phyloP scores from a whole-genome alignment of 2,113 vertebrate species.

The Aegithalos caudatus region DNA sequence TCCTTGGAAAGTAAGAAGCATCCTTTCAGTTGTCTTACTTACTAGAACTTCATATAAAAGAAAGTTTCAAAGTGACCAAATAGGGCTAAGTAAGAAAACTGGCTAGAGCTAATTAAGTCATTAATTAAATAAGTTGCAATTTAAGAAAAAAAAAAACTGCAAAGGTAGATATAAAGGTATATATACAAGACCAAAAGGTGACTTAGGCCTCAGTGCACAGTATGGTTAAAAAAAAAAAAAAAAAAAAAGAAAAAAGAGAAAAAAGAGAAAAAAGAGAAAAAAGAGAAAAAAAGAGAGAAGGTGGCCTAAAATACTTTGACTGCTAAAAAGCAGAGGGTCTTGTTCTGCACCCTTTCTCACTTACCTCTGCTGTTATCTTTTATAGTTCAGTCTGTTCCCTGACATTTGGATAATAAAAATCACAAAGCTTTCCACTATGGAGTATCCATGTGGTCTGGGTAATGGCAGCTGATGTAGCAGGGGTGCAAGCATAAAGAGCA shows the following conservation, averaged over 20 bases:
- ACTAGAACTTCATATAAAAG: background rate
- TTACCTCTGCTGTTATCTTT: background rate
- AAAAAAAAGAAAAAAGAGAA: accelerated
- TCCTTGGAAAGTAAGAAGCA: background rate
- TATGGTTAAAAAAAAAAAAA: accelerated
- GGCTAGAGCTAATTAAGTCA: background rate
- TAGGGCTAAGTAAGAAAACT: background rate
- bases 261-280: too few species aligned
- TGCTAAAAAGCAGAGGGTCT: background rate
- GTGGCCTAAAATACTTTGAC: background rate
- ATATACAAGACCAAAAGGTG: background rate
- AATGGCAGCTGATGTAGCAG: background rate
- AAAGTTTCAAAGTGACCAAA: background rate
- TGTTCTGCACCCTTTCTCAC: background rate
- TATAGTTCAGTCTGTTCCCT: background rate
- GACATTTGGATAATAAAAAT: background rate
- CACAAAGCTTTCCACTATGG: background rate
- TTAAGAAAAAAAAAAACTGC: background rate
- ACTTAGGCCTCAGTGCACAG: background rate
- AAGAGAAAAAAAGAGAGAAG: too few species aligned
- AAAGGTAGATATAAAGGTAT: background rate
- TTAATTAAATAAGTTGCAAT: background rate
- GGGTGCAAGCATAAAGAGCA: accelerated
- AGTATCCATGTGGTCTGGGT: background rate
- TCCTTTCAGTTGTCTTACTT: background rate